Conservation (phyloP, 2,888 invertebrate species). For the Druceiella hillmani region DNA sequence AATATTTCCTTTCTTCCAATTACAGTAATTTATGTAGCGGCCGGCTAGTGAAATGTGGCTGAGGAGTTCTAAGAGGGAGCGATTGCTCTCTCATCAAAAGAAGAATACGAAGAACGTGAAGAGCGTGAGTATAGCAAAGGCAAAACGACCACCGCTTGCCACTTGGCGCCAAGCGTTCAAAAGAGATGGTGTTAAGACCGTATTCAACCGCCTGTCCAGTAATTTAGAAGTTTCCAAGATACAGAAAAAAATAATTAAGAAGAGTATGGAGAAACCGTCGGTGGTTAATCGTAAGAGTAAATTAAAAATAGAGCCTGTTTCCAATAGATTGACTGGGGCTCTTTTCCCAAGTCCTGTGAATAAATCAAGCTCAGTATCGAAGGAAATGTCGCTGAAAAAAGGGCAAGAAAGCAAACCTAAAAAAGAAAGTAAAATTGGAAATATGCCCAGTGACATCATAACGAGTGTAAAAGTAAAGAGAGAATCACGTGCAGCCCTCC, state of each 20-base stretch:
- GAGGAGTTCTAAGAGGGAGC: conserved; percentile 61
- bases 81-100: conserved; percentile 47
- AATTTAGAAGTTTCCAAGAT: too few relatives aligned
- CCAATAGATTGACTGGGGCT: conserved; percentile 46
- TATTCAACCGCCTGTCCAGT: too few relatives aligned
- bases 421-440: conserved; percentile 27
- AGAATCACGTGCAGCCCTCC: conserved; percentile 35
- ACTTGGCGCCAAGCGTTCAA: too few relatives aligned
- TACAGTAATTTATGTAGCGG: conserved; percentile 34
- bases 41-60: conserved; percentile 55
- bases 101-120: conserved; percentile 33
- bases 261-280: conserved; percentile 41
- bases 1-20: neutral
- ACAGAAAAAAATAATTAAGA: conserved; percentile 35
- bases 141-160: too few relatives aligned
- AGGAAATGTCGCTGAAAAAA: conserved; percentile 28
- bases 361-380: conserved; percentile 37
- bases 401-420: conserved; percentile 22
- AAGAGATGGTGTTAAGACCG: too few relatives aligned
- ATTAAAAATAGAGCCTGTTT: conserved; percentile 36
- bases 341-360: conserved; percentile 31
- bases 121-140: too few relatives aligned
- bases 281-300: conserved; percentile 29
- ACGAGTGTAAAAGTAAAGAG: too few relatives aligned
- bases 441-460: conserved; percentile 34